Evolutionary conservation across 2,888 invertebrate genomes (phyloP), one percentile per base, ranked within the genome.

Genomic region (Hydroisotoma schaefferi): DNA sequence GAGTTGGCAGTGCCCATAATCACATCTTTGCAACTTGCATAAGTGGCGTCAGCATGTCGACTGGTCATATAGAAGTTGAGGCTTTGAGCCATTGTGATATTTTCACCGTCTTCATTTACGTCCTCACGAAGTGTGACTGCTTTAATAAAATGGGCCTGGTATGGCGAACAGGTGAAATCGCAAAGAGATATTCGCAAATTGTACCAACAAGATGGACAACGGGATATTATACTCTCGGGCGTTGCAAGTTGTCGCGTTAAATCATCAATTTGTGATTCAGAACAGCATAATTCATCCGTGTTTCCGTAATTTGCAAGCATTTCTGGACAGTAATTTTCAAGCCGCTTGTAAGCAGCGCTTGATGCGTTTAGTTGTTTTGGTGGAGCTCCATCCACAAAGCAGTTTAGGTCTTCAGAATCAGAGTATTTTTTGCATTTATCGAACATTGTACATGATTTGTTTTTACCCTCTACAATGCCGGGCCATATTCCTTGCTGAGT

Each of bases 161-260:
- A 80, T 0, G 87, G 83, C 2, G 84, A 81, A 76, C 95, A 97
- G 4, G 88, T 87, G 77, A 90, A 82, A 68, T 86, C 83, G 75
- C 97, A 97, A 69, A 89, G 86, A 29, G 87, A 81, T 46, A 83
- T 79, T 5, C 84, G 81, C 70, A 92, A 83, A 76, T 95, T 97
- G 61, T 81, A 79, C 2, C 83, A 76, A 74, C 95, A 97, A 0
- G 87, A 83, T 0, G 90, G 88, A 75, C 97, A 97, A 44, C 92
- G 81, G 3, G 84, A 82, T 25, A 90, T 83, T 0, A 93, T 77
- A 52, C 83, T 81, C 38, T 84, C 84, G 0, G 88, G 86, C 65
- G 85, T 56, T 40, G 2, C 48, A 23, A 72, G 61, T 48, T 69
- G 70, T 2, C 43, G 33, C 2, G 52, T 26, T 10, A 72, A 55